Conservation (phyloP, 2,797 vertebrate species). For the Stomatorhinus walkeri region DNA sequence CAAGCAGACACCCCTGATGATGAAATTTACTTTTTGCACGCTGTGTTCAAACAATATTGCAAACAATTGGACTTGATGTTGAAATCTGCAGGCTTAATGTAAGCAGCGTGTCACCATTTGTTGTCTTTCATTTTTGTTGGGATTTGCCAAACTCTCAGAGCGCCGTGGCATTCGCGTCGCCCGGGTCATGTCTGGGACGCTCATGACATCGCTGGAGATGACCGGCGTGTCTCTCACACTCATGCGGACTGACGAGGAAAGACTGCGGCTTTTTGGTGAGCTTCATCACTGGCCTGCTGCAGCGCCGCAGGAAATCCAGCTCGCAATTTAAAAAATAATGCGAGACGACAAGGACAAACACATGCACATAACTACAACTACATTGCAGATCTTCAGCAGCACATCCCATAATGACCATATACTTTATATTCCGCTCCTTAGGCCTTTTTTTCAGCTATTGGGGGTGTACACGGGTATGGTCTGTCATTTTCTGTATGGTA, state of each 20-base stretch:
- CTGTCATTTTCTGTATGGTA: not conserved
- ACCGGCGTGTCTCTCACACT: constrained; percentile 80
- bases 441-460: not conserved
- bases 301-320: not conserved
- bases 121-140: not conserved
- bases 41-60: not conserved
- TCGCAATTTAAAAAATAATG: no score
- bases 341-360: not conserved
- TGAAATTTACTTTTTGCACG: not conserved
- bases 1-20: not conserved
- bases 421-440: not conserved
- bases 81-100: not conserved
- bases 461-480: not conserved
- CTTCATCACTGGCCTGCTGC: not conserved
- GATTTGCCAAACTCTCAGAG: constrained; percentile 54
- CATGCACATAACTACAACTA: not conserved
- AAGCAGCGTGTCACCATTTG: not conserved
- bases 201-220: constrained; percentile 95
- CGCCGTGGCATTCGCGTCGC: constrained; percentile 55
- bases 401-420: not conserved
- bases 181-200: constrained; percentile 77
- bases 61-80: not conserved
- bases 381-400: not conserved
- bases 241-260: constrained; percentile 63
- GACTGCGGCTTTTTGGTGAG: constrained; percentile 72